Conservation (phyloP, 2,797 vertebrate genomes). For the Anguilla obscura region DNA sequence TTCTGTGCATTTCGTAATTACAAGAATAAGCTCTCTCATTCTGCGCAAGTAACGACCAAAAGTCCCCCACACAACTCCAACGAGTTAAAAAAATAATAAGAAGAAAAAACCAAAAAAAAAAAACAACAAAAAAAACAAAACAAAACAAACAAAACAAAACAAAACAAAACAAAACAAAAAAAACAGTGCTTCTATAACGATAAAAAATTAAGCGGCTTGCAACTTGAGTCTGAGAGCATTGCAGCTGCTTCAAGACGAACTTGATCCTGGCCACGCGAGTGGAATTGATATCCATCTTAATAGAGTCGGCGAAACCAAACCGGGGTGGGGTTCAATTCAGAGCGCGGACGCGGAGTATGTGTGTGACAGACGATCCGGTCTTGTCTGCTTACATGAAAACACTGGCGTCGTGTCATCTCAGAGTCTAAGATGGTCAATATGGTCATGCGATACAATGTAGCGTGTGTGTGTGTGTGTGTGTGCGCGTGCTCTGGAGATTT, state of each 20-base stretch:
- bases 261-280: slow-evolving; percentile 27
- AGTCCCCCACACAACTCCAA: slow-evolving; percentile 26
- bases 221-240: slow-evolving; percentile 42
- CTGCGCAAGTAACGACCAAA: not conserved
- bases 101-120: not conserved
- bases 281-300: not conserved
- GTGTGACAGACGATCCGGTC: slow-evolving; percentile 16
- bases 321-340: not conserved
- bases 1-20: not conserved
- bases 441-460: not conserved
- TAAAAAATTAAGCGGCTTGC: slow-evolving; percentile 66
- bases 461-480: not conserved
- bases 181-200: slow-evolving; percentile 39
- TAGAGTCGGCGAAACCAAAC: not conserved
- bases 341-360: not conserved
- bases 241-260: slow-evolving; percentile 36
- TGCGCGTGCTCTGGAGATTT: not conserved
- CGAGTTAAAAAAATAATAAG: slow-evolving; percentile 42
- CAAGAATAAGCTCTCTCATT: not conserved
- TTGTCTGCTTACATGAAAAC: slow-evolving; percentile 4
- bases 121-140: no score
- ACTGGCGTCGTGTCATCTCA: not conserved
- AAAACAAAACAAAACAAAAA: not conserved
- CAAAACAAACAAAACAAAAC: no score
- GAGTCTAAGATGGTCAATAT: not conserved